These are phyloP conservation scores for Denticeps clupeoides DNA, from an alignment of 2,797 vertebrate species.

Conservation along the genomic window DNA sequence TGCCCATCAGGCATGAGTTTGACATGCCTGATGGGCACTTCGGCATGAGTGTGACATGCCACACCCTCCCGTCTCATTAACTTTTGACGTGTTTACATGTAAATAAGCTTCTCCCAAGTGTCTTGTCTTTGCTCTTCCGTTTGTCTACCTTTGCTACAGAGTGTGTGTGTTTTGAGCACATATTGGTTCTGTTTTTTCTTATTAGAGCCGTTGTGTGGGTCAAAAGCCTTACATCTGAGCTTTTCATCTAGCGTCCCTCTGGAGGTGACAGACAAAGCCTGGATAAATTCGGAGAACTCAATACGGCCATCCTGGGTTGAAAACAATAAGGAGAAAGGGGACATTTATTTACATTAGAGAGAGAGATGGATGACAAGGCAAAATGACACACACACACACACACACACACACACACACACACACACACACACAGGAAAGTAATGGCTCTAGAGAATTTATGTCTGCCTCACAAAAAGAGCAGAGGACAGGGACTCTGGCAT, in stretches of 20 bases:
- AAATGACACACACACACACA: neutral
- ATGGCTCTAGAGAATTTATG: neutral
- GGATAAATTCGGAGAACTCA: constrained; percentile 97
- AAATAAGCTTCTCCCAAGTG: too few relatives aligned
- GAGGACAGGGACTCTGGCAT: too few relatives aligned
- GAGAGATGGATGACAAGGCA: neutral
- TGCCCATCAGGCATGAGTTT: too few relatives aligned
- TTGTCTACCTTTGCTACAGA: too few relatives aligned
- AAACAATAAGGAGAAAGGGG: neutral
- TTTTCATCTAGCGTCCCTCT: constrained; percentile 95
- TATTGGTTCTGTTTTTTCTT: constrained; percentile 7
- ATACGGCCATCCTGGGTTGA: constrained; percentile 81
- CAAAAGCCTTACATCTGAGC: constrained; percentile 77
- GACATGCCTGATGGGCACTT: too few relatives aligned
- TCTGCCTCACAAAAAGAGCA: neutral
- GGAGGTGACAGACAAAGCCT: constrained; percentile 94
- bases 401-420: neutral
- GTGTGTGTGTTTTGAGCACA: constrained; percentile 30
- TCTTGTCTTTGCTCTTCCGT: too few relatives aligned
- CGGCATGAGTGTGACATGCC: too few relatives aligned
- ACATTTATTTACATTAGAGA: neutral
- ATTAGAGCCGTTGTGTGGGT: too few relatives aligned
- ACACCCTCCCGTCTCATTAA: too few relatives aligned
- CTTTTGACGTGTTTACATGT: too few relatives aligned
- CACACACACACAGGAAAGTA: neutral